Base-by-base conservation (phyloP, 2,797 vertebrate genomes). In the Protosalanx chinensis region DNA sequence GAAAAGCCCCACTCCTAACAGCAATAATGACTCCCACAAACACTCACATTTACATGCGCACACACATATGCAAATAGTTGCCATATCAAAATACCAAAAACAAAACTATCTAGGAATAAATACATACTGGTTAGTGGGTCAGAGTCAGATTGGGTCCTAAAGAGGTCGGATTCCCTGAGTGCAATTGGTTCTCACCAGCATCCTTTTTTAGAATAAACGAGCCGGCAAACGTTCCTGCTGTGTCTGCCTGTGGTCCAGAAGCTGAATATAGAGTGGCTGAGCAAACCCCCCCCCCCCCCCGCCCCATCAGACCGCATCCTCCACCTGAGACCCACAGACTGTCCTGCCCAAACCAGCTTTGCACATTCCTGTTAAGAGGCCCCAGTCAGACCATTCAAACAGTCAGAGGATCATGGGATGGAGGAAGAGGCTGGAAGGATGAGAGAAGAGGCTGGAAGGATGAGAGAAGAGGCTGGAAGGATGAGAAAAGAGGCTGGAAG, bases 261-360 rank as follows among this genome's bases (percentile, higher is more conserved):
- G 78, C 72, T 79, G 73, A 87, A 84, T 77, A 80, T 67, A 6
- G 46, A 67, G 58, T 37, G 15, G 62, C 64, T 15, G 49, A 72
- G 78, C 75, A 73, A 67, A 72, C 23, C 23, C 23, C 23, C 23
- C 23, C 23, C 23, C 23, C 23, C 23, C 23, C 23, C 23, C 23
- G 1, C 73, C 23, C 72, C 49, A 71, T 68, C 78, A 72, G 37
- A 70, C 77, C 79, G 70, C 67, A 33, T 8, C 0, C 74, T 78
- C 64, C 58, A 66, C 72, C 57, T 53, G 57, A 63, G 32, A 70
- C 30, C 8, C 27, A 6, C 29, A 0, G 62, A 51, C 5, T 49
- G 58, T 61, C 73, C 57, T 59, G 56, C 37, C 70, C 73, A 64
- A 83, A 84, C 67, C 62, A 66, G 75, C 72, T 41, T 65, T 20